Percentiles rank a stretch among this genome's conserved stretches.
Evolutionary conservation across 2,888 invertebrate species (phyloP).

Genomic region (Dasysyrphus albostriatus): DNA sequence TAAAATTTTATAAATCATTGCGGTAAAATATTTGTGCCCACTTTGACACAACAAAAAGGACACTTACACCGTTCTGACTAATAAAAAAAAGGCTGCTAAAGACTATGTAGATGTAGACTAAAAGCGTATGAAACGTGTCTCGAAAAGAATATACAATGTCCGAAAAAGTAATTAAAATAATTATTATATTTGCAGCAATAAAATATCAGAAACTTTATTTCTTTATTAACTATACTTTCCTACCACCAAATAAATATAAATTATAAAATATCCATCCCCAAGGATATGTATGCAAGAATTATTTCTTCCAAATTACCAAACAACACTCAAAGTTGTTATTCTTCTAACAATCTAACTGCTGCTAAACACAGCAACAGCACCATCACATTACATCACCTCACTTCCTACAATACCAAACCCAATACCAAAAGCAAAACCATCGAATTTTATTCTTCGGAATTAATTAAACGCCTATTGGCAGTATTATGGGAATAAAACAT

Average conservation of each 20-base stretch:
- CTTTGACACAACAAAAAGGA: too few species aligned
- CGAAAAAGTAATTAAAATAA: background rate
- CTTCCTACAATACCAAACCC: background rate
- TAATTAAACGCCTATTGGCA: constrained; percentile 58
- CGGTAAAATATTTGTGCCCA: too few species aligned
- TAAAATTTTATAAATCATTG: too few species aligned
- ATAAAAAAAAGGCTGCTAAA: too few species aligned
- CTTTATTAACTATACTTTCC: constrained; percentile 8
- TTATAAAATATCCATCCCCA: constrained; percentile 38
- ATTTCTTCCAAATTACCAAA: constrained; percentile 43
- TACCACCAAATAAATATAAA: constrained; percentile 38
- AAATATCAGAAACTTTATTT: background rate
- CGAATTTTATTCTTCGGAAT: constrained; percentile 39
- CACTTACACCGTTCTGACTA: too few species aligned
- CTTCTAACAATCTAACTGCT: constrained; percentile 25
- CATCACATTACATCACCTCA: background rate
- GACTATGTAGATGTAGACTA: too few species aligned
- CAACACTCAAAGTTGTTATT: constrained; percentile 42
- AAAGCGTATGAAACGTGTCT: background rate
- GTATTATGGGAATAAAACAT: constrained; percentile 62
- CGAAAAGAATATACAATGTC: background rate
- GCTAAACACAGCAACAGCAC: constrained; percentile 10
- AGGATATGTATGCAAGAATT: constrained; percentile 17
- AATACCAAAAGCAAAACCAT: constrained; percentile 11
- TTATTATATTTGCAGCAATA: constrained; percentile 11